Percentiles rank a stretch among this genome's conserved stretches.
These are phyloP conservation scores for Lophura nycthemera DNA, from an alignment of 2,113 vertebrate genomes.

Conservation along the genomic window DNA sequence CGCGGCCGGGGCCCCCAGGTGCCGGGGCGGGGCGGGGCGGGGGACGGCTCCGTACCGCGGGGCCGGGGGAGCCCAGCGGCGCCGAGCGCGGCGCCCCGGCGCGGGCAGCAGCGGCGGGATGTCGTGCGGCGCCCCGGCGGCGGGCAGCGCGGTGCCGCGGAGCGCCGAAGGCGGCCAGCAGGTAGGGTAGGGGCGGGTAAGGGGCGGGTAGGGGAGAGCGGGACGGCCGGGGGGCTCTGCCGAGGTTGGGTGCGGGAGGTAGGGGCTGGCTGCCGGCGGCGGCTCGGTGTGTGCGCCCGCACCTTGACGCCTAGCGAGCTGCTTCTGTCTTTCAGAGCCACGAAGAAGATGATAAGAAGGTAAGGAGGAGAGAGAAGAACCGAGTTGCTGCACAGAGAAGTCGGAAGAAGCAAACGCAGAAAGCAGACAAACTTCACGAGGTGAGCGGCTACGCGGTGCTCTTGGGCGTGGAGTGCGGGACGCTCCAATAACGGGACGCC, in stretches of 20 bases:
- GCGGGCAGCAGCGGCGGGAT: conserved; percentile 47
- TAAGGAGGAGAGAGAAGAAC: conserved; percentile 92
- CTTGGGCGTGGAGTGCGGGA: fast-evolving
- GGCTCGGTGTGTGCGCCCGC: background rate
- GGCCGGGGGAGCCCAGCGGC: background rate
- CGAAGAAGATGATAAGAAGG: conserved; percentile 83
- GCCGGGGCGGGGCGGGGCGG: background rate
- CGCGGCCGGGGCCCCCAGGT: background rate
- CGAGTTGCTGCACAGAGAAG: conserved; percentile 92
- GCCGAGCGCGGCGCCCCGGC: background rate
- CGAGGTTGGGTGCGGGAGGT: background rate
- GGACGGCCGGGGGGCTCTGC: background rate
- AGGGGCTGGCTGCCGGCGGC: background rate
- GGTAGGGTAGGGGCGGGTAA: background rate
- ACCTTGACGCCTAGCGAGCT: background rate
- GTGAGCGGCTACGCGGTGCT: conserved; percentile 68
- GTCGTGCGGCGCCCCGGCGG: conserved; percentile 62
- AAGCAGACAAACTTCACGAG: conserved; percentile 92
- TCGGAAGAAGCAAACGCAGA: conserved; percentile 92
- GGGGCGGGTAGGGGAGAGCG: background rate
- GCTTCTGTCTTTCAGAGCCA: conserved; percentile 76
- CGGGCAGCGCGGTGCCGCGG: conserved; percentile 52
- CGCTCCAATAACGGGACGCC: background rate
- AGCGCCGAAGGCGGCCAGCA: conserved; percentile 61
- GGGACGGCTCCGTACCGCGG: background rate